Base-by-base conservation (phyloP, 2,113 vertebrate species). In the Coregonus clupeaformis region DNA sequence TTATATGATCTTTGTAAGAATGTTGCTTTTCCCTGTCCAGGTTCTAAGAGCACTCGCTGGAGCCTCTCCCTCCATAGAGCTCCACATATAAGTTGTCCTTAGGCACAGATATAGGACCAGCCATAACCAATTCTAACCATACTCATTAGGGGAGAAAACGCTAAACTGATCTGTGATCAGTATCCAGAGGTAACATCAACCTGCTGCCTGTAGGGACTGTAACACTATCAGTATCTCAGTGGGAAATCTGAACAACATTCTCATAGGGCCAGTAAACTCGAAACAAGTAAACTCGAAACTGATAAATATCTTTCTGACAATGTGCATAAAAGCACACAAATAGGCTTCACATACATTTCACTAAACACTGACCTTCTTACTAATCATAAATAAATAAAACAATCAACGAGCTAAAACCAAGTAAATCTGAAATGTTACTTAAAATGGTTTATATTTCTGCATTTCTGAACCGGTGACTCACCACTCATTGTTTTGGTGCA, bases 371-470 rank as follows among this genome's bases (percentile, higher is more conserved):
- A 78, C 25, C 60, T 68, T 75, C 0, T 22, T 25, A 60, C 57
- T n/a, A n/a, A 47, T 72, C 52, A 88, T 85, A 89, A 91, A 93
- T 91, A 91, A 90, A 91, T 64, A 42, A 79, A 84, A 81, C 74
- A 27, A 82, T 72, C n/a, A 76, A 72, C 64, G 9, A 65, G 62
- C 64, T 11, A 79, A 62, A 70, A 80, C 22, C 0, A 4, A 75
- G 25, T 14, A 47, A 68, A 60, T 77, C 59, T 72, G 29, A 68
- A 69, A 47, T 63, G 25, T 76, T 4, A 60, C 68, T 71, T 74
- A 70, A 74, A 87, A 85, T 85, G 84, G 59, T 78, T 18, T 77
- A 14, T 71, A 29, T 13, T 64, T 13, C 22, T 64, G 9, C 45
- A 9, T 22, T 69, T 78, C 79, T 70, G 68, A 76, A 27, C 63